These are phyloP conservation scores for Paedocypris micromegethes DNA, from an alignment of 2,797 vertebrate species.

Conservation along the genomic window DNA sequence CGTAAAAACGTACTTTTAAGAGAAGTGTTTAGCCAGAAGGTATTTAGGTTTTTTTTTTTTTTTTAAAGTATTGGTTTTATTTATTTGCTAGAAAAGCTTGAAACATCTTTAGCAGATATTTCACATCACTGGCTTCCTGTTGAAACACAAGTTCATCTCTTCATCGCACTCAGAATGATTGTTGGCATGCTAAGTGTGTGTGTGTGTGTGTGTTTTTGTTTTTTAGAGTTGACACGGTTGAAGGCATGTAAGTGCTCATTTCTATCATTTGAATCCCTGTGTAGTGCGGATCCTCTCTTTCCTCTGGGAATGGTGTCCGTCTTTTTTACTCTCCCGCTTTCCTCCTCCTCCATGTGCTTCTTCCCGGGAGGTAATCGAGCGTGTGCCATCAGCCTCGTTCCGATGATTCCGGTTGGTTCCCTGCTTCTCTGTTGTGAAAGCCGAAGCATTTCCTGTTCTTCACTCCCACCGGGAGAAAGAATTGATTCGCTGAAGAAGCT, in stretches of 20 bases:
- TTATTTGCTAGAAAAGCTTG: too few species aligned
- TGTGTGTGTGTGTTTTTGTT: slow-evolving; percentile 71
- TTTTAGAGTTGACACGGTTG: slow-evolving; percentile 91
- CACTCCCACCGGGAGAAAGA: background rate
- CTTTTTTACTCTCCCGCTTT: slow-evolving; percentile 16
- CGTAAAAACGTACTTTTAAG: too few species aligned
- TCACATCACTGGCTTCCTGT: background rate
- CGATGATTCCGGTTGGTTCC: background rate
- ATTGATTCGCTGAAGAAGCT: background rate
- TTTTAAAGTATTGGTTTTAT: too few species aligned
- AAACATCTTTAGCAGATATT: background rate
- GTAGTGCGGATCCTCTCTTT: slow-evolving; percentile 19
- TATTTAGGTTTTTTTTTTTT: too few species aligned
- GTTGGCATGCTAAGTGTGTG: slow-evolving; percentile 79
- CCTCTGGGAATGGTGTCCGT: slow-evolving; percentile 30
- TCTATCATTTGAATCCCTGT: slow-evolving; percentile 10
- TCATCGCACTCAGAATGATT: slow-evolving; percentile 60
- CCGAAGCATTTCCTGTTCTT: background rate
- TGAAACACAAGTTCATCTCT: slow-evolving; percentile 56
- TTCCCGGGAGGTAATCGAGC: background rate
- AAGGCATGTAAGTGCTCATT: slow-evolving; percentile 91
- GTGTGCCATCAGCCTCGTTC: background rate
- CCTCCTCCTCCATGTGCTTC: background rate
- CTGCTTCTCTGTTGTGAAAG: background rate
- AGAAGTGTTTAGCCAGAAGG: too few species aligned